phyloP scores from a whole-genome alignment of 2,113 vertebrate genomes.

The Macaca mulatta region DNA sequence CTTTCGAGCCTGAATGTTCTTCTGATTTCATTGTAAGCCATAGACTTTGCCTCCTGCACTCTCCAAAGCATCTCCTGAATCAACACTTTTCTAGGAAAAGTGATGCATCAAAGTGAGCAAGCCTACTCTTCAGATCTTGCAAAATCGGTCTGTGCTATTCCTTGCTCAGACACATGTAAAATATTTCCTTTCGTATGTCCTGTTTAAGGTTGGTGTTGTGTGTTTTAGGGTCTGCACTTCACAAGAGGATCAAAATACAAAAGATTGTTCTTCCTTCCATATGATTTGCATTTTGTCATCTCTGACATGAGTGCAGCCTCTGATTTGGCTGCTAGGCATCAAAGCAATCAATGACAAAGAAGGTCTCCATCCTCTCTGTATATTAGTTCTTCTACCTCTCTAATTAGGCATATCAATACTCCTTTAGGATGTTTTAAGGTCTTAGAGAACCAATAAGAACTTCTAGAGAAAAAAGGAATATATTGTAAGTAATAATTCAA shows the following conservation, averaged over 20 bases:
- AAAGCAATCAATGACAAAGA: not conserved
- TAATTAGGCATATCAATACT: not conserved
- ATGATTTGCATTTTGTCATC: not conserved
- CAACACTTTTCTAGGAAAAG: constrained; percentile 46
- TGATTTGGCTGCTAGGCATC: not conserved
- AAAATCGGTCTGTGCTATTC: not conserved
- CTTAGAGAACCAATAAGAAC: constrained; percentile 13
- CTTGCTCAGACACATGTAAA: not conserved
- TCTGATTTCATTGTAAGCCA: constrained; percentile 71
- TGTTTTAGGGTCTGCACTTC: not conserved
- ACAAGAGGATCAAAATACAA: not conserved
- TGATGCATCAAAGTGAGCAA: constrained; percentile 1
- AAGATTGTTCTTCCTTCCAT: not conserved
- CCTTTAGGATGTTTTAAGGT: not conserved
- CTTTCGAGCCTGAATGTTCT: constrained; percentile 71
- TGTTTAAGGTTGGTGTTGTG: not conserved
- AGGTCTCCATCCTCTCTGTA: not conserved
- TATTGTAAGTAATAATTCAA: not conserved
- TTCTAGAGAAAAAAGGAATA: constrained; percentile 5
- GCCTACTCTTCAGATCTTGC: not conserved
- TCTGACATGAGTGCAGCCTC: not conserved
- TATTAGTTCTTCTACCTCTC: not conserved
- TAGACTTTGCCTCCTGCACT: constrained; percentile 54
- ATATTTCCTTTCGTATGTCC: not conserved
- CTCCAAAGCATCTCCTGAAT: constrained; percentile 27